These are phyloP conservation scores for Gopherus evgoodei DNA, from an alignment of 2,113 vertebrate species.

Conservation along the genomic window DNA sequence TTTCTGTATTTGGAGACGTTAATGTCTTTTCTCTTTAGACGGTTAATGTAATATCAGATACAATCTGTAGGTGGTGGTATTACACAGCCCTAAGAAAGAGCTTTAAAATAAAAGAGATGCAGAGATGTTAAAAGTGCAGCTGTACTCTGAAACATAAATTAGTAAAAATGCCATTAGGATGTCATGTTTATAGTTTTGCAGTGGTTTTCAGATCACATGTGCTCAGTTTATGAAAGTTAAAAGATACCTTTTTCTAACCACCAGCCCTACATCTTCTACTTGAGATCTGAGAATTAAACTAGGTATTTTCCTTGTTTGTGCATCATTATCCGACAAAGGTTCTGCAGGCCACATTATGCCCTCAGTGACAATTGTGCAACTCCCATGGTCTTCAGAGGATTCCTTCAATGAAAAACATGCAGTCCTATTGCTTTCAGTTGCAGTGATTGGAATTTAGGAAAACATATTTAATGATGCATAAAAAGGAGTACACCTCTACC, in stretches of 20 bases:
- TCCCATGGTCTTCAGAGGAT: background rate
- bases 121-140: background rate
- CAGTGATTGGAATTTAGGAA: background rate
- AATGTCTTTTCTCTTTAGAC: background rate
- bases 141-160: background rate
- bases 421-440: accelerated
- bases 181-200: background rate
- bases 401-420: background rate
- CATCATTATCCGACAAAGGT: accelerated
- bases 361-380: background rate
- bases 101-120: background rate
- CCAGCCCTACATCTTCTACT: background rate
- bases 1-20: background rate
- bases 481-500: background rate
- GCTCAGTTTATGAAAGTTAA: background rate
- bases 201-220: background rate
- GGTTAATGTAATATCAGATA: background rate
- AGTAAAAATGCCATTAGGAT: constrained; percentile 12
- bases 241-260: background rate
- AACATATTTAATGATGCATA: background rate
- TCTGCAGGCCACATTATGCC: background rate
- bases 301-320: constrained; percentile 13
- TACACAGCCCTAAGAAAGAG: background rate
- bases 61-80: constrained; percentile 53
- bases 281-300: background rate